Evolutionary conservation across 2,797 vertebrate species (phyloP).

Genomic region (Lycodopsis pacificus): DNA sequence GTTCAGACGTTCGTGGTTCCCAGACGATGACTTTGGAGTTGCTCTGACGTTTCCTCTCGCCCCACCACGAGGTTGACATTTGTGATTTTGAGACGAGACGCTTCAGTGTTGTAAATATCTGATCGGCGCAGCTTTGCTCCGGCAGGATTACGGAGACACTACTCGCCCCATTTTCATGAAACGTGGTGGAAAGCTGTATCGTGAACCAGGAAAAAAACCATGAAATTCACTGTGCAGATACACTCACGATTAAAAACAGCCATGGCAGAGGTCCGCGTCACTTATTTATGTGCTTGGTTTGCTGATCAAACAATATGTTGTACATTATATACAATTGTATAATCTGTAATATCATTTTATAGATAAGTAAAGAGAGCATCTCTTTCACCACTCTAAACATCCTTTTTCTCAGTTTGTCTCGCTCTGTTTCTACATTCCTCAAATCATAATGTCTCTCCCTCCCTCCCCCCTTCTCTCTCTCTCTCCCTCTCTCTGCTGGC

Average conservation of each 20-base stretch:
- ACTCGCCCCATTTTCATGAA: not conserved
- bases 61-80: not conserved
- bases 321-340: not conserved
- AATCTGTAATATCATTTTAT: not conserved
- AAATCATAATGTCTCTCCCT: slow-evolving; percentile 47
- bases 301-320: not conserved
- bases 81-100: not conserved
- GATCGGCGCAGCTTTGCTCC: not conserved
- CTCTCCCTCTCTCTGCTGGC: slow-evolving; percentile 56
- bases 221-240: not conserved
- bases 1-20: not conserved
- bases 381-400: slow-evolving; percentile 22
- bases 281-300: not conserved
- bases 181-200: not conserved
- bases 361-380: slow-evolving; percentile 16
- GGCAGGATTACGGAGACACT: not conserved
- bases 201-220: not conserved
- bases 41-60: not conserved
- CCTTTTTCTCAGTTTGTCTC: slow-evolving; percentile 14
- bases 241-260: not conserved
- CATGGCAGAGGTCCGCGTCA: not conserved
- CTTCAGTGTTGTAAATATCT: not conserved
- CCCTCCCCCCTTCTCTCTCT: not conserved
- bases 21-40: not conserved
- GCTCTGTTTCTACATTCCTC: slow-evolving; percentile 37